phyloP scores from a whole-genome alignment of 2,113 vertebrate species.

The Calcarius ornatus region DNA sequence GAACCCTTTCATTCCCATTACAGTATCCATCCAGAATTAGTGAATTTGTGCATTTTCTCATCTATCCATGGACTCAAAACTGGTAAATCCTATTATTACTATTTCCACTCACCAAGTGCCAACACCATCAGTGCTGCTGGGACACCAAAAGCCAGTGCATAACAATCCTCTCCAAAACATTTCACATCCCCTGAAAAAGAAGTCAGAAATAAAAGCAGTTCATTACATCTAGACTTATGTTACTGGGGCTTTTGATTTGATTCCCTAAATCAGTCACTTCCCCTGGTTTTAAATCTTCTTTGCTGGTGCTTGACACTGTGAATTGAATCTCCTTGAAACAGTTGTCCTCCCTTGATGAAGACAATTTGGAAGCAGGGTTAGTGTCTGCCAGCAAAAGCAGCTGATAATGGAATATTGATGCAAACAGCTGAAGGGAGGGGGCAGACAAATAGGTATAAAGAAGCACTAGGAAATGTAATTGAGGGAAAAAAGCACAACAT shows the following conservation, averaged over 20 bases:
- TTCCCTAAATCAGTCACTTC: constrained; percentile 14
- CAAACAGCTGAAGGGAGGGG: neutral
- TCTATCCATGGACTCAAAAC: neutral
- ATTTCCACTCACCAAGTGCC: constrained; percentile 83
- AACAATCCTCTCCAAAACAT: constrained; percentile 93
- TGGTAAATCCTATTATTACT: neutral
- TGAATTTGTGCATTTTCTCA: neutral
- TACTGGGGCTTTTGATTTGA: neutral
- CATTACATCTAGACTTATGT: neutral
- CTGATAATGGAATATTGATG: constrained; percentile 44
- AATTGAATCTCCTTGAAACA: constrained; percentile 54
- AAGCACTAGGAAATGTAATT: neutral
- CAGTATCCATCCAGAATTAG: neutral
- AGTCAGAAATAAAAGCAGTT: constrained; percentile 4
- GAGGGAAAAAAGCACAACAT: neutral
- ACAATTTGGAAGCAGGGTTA: constrained; percentile 30
- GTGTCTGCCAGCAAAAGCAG: neutral
- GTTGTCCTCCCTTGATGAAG: constrained; percentile 4
- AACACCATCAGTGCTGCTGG: constrained; percentile 90
- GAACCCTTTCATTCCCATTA: neutral
- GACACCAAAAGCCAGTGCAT: constrained; percentile 92
- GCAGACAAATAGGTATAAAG: neutral
- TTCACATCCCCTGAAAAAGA: constrained; percentile 84
- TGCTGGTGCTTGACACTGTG: constrained; percentile 4
- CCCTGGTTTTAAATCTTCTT: constrained; percentile 9